Evolutionary conservation across 2,113 vertebrate genomes (phyloP).

Genomic region (Callipepla squamata): DNA sequence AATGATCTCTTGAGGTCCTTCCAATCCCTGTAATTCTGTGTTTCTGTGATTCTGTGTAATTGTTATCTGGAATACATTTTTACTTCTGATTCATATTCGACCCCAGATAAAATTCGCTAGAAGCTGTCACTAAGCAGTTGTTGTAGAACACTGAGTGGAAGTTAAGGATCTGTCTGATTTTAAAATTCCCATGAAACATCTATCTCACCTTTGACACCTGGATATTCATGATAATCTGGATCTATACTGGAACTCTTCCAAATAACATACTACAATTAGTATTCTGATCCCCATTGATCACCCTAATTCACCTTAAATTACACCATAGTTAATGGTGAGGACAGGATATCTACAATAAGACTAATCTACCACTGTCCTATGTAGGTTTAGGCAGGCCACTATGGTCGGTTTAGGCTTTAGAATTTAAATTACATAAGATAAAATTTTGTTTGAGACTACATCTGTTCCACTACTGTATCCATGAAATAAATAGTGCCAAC

Average conservation of each 20-base stretch:
- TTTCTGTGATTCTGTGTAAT: no score
- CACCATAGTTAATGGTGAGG: not conserved
- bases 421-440: not conserved
- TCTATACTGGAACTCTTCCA: not conserved
- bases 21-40: no score
- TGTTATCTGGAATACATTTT: not conserved
- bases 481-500: not conserved
- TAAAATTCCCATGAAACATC: not conserved
- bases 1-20: no score
- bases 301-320: not conserved
- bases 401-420: not conserved
- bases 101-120: not conserved
- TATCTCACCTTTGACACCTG: not conserved
- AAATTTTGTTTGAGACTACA: constrained; percentile 3
- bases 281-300: constrained; percentile 7
- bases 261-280: not conserved
- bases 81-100: not conserved
- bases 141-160: not conserved
- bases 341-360: not conserved
- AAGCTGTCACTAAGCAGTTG: not conserved
- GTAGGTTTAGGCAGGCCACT: not conserved
- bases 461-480: not conserved
- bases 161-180: not conserved
- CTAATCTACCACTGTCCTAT: not conserved
- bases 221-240: not conserved